Evolutionary conservation across 2,888 invertebrate genomes (phyloP), one percentile per base, ranked within the genome.

Genomic region (Synanthedon formicaeformis): DNA sequence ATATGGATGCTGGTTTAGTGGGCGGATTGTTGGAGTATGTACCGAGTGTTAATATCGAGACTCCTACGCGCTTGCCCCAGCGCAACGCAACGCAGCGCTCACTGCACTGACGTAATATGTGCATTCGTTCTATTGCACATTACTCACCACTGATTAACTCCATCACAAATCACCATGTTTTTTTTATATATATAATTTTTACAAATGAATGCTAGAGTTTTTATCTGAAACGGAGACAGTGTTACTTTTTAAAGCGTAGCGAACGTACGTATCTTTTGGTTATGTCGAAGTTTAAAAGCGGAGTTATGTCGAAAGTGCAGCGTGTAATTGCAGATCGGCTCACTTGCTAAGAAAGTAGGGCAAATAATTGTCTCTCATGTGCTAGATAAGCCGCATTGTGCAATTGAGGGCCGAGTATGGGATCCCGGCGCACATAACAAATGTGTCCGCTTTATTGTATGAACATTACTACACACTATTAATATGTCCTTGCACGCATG

Each of bases 301-400:
- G 55, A 57, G 66, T 75, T 74, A 75, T 73, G 73, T 75, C 58
- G 71, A 75, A 75, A 78, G 71, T 73, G 73, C 69, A 67, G 56
- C 64, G 62, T 69, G 66, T 71, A 69, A 75, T 73, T 64, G 63
- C 56, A 59, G 70, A 73, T 67, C 69, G 57, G 13, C 34, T 23
- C 18, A 40, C 23, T 54, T 52, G 53, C 53, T 56, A 72, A 69
- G 78, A 82, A 82, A 80, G 76, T 82, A 63, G 81, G 76, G 66
- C 83, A 78, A 71, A 73, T 76, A 80, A 77, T 78, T 75, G 75
- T 73, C 73, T 81, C 76, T 73, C 73, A 67, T 73, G 73, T 65
- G 71, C 75, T 73, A 80, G 78, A 78, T 82, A 82, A 80, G 77
- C 74, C 78, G 79, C 81, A 79, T 80, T 81, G 81, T 80, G 81